Base-by-base conservation (phyloP, 2,797 vertebrate species). In the Margarornis squamiger region DNA sequence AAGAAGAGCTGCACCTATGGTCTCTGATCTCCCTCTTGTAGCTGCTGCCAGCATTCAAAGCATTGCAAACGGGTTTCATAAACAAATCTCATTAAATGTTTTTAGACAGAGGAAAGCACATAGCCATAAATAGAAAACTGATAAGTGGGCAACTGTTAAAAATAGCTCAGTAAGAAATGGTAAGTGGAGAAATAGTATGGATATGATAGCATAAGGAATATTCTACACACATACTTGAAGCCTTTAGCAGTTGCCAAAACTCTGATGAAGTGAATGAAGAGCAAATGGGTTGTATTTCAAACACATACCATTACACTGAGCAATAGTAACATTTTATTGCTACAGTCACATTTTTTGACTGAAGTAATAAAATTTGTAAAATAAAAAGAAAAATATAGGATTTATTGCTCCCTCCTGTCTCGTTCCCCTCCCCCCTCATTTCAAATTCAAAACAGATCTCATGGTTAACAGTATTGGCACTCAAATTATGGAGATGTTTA, bases 271-370 rank as follows among this genome's bases (percentile, higher is more conserved):
- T 97, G 97, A 98, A 97, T 94, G 97, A 97, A 97, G 97, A 97
- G 95, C 97, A 97, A 98, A 97, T 95, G 98, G 97, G 96, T 98
- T 98, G 93, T 96, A 97, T 98, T 98, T 98, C 98, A 98, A 97
- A 96, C 97, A 97, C 97, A 98, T 98, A 97, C 98, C 98, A 98
- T 97, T 95, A 95, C 94, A 91, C 92, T 97, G 97, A 98, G 97
- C 92, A 96, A 90, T 54, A 63, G 94, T 74, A 94, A 96, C 95
- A 36, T 97, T 98, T 98, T 98, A 97, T 97, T 97, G 74, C 95
- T 83, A 89, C 30, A 95, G 96, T 97, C 97, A 97, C 97, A 95
- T 96, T 97, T 98, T 97, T 97, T 97, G 97, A 97, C 97, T 63
- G 66, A 96, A 95, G 98, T 96, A 98, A 97, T 98, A 98, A 98